These are phyloP conservation scores for Megaceryle maxima DNA, from an alignment of 2,113 vertebrate genomes.

Conservation along the genomic window DNA sequence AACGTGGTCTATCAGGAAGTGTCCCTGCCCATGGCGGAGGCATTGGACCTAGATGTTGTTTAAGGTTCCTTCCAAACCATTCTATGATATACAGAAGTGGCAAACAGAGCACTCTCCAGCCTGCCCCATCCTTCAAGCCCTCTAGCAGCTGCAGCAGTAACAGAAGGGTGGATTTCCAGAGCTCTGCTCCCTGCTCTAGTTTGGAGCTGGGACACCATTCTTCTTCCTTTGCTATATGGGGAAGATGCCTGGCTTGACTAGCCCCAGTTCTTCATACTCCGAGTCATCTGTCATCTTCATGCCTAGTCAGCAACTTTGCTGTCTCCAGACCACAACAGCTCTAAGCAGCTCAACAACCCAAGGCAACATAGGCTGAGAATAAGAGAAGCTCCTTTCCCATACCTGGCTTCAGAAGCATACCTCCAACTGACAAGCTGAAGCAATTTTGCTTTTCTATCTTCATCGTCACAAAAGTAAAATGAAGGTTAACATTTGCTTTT, in stretches of 20 bases:
- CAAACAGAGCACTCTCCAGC: not conserved
- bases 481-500: not conserved
- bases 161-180: not conserved
- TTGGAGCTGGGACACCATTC: not conserved
- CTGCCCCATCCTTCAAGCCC: too few relatives aligned
- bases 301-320: not conserved
- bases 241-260: not conserved
- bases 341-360: not conserved
- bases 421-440: not conserved
- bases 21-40: too few relatives aligned
- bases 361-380: not conserved
- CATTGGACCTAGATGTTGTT: too few relatives aligned
- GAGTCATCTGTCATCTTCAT: not conserved
- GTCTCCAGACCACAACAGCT: not conserved
- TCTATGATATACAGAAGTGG: too few relatives aligned
- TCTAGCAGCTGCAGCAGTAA: not conserved
- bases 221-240: rapidly evolving
- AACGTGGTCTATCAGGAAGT: too few relatives aligned
- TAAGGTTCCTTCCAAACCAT: too few relatives aligned
- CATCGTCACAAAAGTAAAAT: not conserved
- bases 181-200: not conserved
- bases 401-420: not conserved
- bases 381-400: not conserved
- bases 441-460: not conserved
- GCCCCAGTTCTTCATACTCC: not conserved